Percentiles rank a stretch among this genome's conserved stretches.
These are phyloP conservation scores for Beroe ovata DNA, from an alignment of 37 sponge, comb jelly and placozoan genomes.

Conservation along the genomic window DNA sequence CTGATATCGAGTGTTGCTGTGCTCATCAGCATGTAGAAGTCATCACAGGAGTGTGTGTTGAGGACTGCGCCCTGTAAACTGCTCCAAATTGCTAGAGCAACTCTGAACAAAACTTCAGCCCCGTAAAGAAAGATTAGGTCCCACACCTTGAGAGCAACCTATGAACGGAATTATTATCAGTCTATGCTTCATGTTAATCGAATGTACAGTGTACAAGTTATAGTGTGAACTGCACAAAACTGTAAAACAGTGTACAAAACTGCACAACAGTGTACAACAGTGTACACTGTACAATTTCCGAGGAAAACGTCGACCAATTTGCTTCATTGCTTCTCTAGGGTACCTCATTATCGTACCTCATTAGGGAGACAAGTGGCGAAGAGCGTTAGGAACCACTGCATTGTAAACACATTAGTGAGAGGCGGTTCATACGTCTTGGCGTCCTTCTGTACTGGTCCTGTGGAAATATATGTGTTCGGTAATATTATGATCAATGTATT, in stretches of 20 bases:
- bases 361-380: constrained; percentile 76
- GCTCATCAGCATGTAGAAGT: constrained; percentile 63
- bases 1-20: constrained; percentile 36
- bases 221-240: too few relatives aligned
- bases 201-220: too few relatives aligned
- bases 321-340: too few relatives aligned
- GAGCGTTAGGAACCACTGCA: constrained; percentile 92
- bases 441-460: constrained; percentile 69
- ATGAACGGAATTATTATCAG: too few relatives aligned
- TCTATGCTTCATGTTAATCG: too few relatives aligned
- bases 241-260: too few relatives aligned
- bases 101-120: constrained; percentile 76
- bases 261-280: too few relatives aligned
- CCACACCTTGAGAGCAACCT: constrained; percentile 78
- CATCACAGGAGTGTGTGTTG: constrained; percentile 52
- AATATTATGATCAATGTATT: too few relatives aligned
- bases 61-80: constrained; percentile 48
- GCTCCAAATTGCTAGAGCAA: constrained; percentile 79
- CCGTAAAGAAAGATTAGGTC: constrained; percentile 84
- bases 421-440: constrained; percentile 82
- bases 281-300: too few relatives aligned
- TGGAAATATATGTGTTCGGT: not conserved
- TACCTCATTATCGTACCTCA: too few relatives aligned
- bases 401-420: constrained; percentile 81
- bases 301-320: too few relatives aligned